phyloP scores from a whole-genome alignment of 2,888 invertebrate species.

The Bugula neritina region DNA sequence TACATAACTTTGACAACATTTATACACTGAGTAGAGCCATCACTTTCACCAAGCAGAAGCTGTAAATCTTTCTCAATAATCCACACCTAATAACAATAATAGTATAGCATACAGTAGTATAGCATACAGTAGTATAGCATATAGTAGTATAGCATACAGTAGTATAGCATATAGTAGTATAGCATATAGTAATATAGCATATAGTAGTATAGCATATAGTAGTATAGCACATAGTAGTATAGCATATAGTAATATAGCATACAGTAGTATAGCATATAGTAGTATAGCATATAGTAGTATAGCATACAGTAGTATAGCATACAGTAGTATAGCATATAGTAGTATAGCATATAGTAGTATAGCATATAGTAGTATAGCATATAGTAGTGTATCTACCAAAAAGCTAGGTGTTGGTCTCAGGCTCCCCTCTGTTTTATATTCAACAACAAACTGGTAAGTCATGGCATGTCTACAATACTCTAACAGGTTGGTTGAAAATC shows the following conservation, averaged over 20 bases:
- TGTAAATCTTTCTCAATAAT: not conserved
- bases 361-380: not conserved
- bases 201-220: no score
- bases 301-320: not conserved
- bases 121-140: not conserved
- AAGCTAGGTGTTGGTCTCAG: not conserved
- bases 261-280: not conserved
- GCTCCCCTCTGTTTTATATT: not conserved
- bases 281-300: no score
- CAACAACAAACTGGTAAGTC: conserved; percentile 11
- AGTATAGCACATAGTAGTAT: not conserved
- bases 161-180: not conserved
- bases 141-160: not conserved
- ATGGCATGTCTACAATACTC: not conserved
- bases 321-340: not conserved
- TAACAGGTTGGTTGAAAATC: not conserved
- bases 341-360: not conserved
- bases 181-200: not conserved
- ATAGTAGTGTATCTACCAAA: not conserved
- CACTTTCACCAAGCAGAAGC: conserved; percentile 2
- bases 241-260: not conserved
- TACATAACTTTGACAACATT: conserved; percentile 7
- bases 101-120: not conserved
- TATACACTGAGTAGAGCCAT: not conserved
- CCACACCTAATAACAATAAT: not conserved